These are phyloP conservation scores for Drosophila antonietae DNA, from an alignment of 2,888 invertebrate species.

Conservation along the genomic window DNA sequence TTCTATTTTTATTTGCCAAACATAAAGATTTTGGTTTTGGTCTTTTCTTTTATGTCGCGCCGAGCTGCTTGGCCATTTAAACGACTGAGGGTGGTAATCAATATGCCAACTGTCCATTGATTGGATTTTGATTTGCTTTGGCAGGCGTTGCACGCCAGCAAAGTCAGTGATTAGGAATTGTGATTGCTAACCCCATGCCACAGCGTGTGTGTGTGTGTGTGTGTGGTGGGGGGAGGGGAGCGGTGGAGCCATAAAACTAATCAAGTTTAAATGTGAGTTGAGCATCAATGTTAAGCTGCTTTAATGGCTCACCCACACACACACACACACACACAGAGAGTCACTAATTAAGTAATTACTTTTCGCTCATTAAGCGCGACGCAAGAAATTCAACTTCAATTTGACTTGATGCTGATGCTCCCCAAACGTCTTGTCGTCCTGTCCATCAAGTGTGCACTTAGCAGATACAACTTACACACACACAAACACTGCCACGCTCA, in stretches of 20 bases:
- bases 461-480: slow-evolving; percentile 26
- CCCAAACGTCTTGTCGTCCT: slow-evolving; percentile 26
- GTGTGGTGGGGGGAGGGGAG: background rate
- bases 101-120: slow-evolving; percentile 73
- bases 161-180: slow-evolving; percentile 47
- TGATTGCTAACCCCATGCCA: background rate
- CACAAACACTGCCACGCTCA: slow-evolving; percentile 1
- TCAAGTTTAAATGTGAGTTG: slow-evolving; percentile 76
- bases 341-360: slow-evolving; percentile 80
- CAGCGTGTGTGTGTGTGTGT: no score
- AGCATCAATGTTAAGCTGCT: slow-evolving; percentile 68
- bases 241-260: slow-evolving; percentile 65
- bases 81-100: slow-evolving; percentile 49
- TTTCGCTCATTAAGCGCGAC: slow-evolving; percentile 75
- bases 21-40: slow-evolving; percentile 26
- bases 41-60: slow-evolving; percentile 11
- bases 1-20: slow-evolving; percentile 41
- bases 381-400: slow-evolving; percentile 72
- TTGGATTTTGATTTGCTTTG: slow-evolving; percentile 73
- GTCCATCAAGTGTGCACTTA: slow-evolving; percentile 62
- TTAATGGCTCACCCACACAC: slow-evolving; percentile 50
- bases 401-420: slow-evolving; percentile 63
- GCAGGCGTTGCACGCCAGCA: slow-evolving; percentile 34
- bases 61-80: slow-evolving; percentile 12
- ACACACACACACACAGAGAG: slow-evolving; percentile 25